phyloP scores from a whole-genome alignment of 2,113 vertebrate genomes.

The Oostethus manadensis region DNA sequence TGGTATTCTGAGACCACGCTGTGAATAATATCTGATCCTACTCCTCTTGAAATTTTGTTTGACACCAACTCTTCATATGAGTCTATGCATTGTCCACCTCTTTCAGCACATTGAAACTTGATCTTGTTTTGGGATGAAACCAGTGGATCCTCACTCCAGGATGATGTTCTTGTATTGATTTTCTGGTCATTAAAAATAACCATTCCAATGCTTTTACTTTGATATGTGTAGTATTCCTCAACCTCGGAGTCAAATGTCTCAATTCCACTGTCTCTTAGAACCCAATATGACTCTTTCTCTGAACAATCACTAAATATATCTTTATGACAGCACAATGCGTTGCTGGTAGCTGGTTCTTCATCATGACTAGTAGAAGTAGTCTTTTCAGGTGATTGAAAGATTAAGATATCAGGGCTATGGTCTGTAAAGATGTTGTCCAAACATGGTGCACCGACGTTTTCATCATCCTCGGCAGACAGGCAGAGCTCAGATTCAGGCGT shows the following conservation, averaged over 20 bases:
- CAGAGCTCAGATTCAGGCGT: slow-evolving; percentile 13
- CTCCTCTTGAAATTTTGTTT: slow-evolving; percentile 14
- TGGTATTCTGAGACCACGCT: slow-evolving; percentile 28
- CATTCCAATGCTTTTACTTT: slow-evolving; percentile 40
- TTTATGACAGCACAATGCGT: neutral
- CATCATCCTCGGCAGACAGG: neutral
- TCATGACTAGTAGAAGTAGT: neutral
- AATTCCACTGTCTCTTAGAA: slow-evolving; percentile 14
- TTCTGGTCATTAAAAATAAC: neutral
- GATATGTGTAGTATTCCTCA: slow-evolving; percentile 55
- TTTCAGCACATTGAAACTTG: neutral
- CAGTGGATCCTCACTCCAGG: neutral
- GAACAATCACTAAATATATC: slow-evolving; percentile 26
- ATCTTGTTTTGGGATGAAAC: neutral
- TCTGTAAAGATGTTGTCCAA: slow-evolving; percentile 52
- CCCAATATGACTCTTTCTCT: slow-evolving; percentile 58
- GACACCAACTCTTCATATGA: slow-evolving; percentile 9
- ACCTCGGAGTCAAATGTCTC: slow-evolving; percentile 22
- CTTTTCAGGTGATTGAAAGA: neutral
- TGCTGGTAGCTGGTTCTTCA: neutral
- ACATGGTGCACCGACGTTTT: slow-evolving; percentile 42
- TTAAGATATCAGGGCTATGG: slow-evolving; percentile 42
- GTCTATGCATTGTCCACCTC: slow-evolving; percentile 9
- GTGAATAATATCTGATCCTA: slow-evolving; percentile 47
- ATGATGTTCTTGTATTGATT: neutral